Conservation (phyloP, 2,113 vertebrate species). For the Sminthopsis crassicaudata region DNA sequence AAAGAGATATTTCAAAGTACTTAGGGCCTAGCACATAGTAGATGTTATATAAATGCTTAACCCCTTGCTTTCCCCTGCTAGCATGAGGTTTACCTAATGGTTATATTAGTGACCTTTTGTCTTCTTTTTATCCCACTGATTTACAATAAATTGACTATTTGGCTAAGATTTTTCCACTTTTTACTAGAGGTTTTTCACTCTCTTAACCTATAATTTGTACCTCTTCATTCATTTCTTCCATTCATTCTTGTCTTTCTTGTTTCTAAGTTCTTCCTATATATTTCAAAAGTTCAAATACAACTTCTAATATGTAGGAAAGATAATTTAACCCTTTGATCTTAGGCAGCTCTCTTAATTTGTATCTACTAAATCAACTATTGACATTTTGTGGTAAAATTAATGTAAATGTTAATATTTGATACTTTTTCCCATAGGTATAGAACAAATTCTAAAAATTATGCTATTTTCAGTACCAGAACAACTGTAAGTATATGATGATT, state of each 20-base stretch:
- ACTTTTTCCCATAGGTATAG: constrained; percentile 65
- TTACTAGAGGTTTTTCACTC: not conserved
- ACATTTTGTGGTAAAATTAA: constrained; percentile 43
- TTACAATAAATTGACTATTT: not conserved
- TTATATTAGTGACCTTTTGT: not conserved
- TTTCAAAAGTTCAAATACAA: not conserved
- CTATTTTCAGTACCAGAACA: constrained; percentile 70
- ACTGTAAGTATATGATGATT: constrained; percentile 60
- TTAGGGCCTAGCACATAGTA: not conserved
- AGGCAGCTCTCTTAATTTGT: not conserved
- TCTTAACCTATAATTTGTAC: not conserved
- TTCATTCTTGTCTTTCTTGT: not conserved
- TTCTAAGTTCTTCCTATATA: not conserved
- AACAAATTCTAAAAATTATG: constrained; percentile 7
- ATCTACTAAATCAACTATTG: not conserved
- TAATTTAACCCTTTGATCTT: not conserved
- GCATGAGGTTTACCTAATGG: not conserved
- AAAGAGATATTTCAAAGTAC: not conserved
- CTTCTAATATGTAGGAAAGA: not conserved
- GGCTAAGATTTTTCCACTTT: not conserved
- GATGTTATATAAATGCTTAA: not conserved
- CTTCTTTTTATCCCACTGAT: not conserved
- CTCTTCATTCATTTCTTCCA: not conserved
- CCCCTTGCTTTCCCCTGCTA: not conserved
- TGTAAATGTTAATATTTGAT: constrained; percentile 52